Base-by-base conservation (phyloP, 2,797 vertebrate genomes). In the Macroramphosus scolopax region DNA sequence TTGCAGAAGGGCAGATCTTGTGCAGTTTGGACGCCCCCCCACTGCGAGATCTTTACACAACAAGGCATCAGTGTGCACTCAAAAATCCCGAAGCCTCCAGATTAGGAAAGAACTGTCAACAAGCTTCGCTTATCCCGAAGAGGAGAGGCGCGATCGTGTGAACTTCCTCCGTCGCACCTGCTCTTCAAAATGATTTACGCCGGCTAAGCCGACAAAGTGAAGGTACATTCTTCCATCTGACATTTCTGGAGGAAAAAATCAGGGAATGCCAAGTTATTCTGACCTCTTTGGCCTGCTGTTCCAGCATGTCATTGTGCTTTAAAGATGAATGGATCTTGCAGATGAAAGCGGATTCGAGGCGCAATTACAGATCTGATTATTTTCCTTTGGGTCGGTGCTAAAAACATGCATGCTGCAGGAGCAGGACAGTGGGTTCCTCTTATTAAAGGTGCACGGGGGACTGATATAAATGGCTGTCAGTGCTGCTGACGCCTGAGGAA, bases 301-400 rank as follows among this genome's bases (percentile, higher is more conserved):
- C 50, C 62, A 62, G 60, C 55, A 51, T 63, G 68, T 69, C 74
- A 77, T 57, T 70, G 70, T 54, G 52, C 76, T 78, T 72, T 37
- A 58, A 78, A 68, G 71, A 85, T 69, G 56, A 85, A 82, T 81
- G 64, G 63, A 55, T 42, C 51, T 51, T 14, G 37, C 55, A 67
- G 48, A 39, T 64, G 76, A 71, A 76, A 84, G 70, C 48, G 81
- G 68, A 80, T 78, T 67, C 57, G 66, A 63, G 60, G 65, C 61
- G 73, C 76, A 70, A 75, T 71, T 63, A 75, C 44, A 5, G 37
- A 48, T 36, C 18, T 22, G 78, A 71, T 85, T 85, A 64, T 83
- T 86, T 87, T 75, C n/a, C 70, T 54, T 85, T 88, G 81, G 75
- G 79, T 47, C 68, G 16, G 80, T 43, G 74, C 72, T 68, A 76